Base-by-base conservation (phyloP, 2,113 vertebrate genomes). In the Oenanthe oenanthe region DNA sequence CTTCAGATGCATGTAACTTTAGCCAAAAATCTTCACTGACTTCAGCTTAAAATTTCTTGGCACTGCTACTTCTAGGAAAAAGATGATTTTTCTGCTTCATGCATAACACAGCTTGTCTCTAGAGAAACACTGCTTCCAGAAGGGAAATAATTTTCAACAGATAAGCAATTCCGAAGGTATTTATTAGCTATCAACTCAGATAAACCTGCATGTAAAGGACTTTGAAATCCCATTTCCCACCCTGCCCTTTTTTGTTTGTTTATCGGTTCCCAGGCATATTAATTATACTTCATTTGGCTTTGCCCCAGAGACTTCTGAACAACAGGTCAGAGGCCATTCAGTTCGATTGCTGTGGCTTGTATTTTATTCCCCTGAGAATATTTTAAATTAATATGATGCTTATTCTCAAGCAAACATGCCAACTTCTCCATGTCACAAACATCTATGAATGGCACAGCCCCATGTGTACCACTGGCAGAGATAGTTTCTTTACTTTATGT, bases 201-300 rank as follows among this genome's bases (percentile, higher is more conserved):
- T 58, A 89, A 94, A 65, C 45, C 10, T 67, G 53, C 22, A 42
- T 26, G 20, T 45, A 73, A 89, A 89, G 17, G 22, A 79, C 20
- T 48, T 13, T 29, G 29, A 89, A 89, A 76, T 73, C 15, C 26
- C 15, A 51, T 16, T 78, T 94, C 43, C 42, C 45, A 82, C 17
- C 31, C 58, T 70, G 11, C 6, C 17, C 7, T 14, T 81, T 53
- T 53, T 74, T 0, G 0, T 43, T 85, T 67, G 31, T 75, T 81
- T 87, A 31, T n/a, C 14, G 6, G 28, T 94, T 93, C 90, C 61
- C 73, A 93, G 85, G 62, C 36, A 76, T 61, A 72, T 88, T 92
- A 77, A 87, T 91, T 80, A 86, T 91, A 71, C 11, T 89, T 67
- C 25, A 68, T 78, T 88, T 85, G 66, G 45, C 66, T 91, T 71